Conservation (phyloP, 2,888 invertebrate genomes). For the Timema podura region DNA sequence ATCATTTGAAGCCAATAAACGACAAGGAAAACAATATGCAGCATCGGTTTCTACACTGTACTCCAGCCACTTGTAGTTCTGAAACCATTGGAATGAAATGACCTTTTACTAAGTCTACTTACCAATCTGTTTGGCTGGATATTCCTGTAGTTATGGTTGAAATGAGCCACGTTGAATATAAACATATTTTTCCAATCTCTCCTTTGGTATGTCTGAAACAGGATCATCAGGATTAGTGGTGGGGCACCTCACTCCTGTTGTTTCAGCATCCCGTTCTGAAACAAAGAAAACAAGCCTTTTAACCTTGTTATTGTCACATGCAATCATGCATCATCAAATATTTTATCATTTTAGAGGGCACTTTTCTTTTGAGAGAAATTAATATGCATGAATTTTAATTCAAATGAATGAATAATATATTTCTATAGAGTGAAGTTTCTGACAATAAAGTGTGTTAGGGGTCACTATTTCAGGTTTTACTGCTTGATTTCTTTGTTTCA, state of each 20-base stretch:
- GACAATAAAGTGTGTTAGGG: no score
- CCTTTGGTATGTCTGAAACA: neutral
- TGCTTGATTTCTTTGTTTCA: no score
- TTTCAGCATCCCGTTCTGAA: neutral
- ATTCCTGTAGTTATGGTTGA: slow-evolving; percentile 7
- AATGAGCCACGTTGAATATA: slow-evolving; percentile 3
- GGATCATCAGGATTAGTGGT: neutral
- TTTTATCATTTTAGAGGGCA: no score
- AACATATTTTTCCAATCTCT: slow-evolving; percentile 4
- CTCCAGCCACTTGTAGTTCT: neutral
- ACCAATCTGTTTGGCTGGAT: slow-evolving; percentile 1
- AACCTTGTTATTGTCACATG: neutral
- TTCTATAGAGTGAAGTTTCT: no score
- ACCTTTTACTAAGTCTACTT: neutral
- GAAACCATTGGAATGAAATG: neutral
- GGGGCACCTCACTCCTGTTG: neutral
- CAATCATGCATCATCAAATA: no score
- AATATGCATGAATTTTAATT: no score
- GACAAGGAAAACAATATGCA: neutral
- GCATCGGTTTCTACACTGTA: neutral
- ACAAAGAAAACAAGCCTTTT: slow-evolving; percentile 2
- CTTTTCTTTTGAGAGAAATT: no score
- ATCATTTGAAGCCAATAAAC: neutral
- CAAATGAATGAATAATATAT: no score
- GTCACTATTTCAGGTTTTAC: no score